Evolutionary conservation across 1,140 invertebrate genomes (phyloP), one percentile per base, ranked within the genome.

Genomic region (Aethina tumida): DNA sequence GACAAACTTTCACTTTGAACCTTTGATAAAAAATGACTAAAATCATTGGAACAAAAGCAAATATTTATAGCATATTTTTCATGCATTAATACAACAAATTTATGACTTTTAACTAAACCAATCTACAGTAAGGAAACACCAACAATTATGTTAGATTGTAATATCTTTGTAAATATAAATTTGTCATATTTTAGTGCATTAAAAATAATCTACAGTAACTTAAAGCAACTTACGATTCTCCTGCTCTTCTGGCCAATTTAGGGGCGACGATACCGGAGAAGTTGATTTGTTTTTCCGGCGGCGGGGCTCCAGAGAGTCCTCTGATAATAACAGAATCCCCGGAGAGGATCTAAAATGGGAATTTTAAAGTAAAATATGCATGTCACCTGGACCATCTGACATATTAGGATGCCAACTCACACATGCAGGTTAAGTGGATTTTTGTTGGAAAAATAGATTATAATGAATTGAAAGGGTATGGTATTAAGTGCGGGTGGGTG

Each of bases 181-280:
- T 16, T 8, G 31, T 33, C 6, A 33, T 9, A 33, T 7, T 33
- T 33, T 7, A n/a, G 5, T 19, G 9, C 7, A 33, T 33, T 19
- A 18, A 7, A 18, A 16, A 24, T 28, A 31, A 34, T 5, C 29
- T 24, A 24, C n/a, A 24, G 4, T 7, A 13, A 37, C 21, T n/a
- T 47, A 12, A 19, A n/a, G n/a, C 22, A 35, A 65, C 62, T 69
- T 66, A 77, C 74, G 29, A 33, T 17, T 39, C 71, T 43, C 72
- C 74, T 15, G 80, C 77, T 29, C 74, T 73, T 22, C 91, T 74
- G 5, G 82, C 92, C 34, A 97, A 68, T 68, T 93, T 89, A 2
- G 94, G 95, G 35, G 94, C 94, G 47, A 75, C 77, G 30, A 99
- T 79, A 58, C 89, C 87, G 17, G 88, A 88, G 25, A 99, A 76